These are phyloP conservation scores for Tarsius wallacei DNA, from an alignment of 2,797 vertebrate genomes.

Conservation along the genomic window DNA sequence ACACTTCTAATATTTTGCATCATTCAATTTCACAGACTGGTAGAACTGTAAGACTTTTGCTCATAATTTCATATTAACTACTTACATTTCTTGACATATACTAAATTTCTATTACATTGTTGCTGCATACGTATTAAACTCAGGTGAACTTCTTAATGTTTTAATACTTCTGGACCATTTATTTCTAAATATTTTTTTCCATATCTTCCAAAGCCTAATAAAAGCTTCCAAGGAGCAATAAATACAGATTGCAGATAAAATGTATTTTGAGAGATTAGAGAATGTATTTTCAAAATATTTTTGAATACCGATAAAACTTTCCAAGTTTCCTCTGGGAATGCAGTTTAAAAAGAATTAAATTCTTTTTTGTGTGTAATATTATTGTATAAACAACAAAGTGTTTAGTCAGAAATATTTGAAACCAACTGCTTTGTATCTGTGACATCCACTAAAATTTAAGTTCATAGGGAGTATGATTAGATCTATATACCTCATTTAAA, in stretches of 20 bases:
- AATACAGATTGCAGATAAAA: constrained; percentile 72
- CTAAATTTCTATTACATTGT: constrained; percentile 87
- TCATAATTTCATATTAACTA: constrained; percentile 80
- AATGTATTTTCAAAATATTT: constrained; percentile 29
- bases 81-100: constrained; percentile 74
- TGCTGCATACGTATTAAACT: constrained; percentile 87
- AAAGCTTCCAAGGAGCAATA: constrained; percentile 77
- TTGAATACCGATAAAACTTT: constrained; percentile 27
- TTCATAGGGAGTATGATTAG: not conserved
- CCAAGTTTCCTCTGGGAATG: not conserved
- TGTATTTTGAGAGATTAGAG: constrained; percentile 82
- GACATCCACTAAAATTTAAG: constrained; percentile 10
- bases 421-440: not conserved
- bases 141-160: constrained; percentile 85
- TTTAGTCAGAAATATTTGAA: constrained; percentile 2
- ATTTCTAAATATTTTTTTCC: constrained; percentile 84
- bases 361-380: not conserved
- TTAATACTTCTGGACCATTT: constrained; percentile 87
- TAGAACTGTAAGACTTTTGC: constrained; percentile 57
- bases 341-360: not conserved
- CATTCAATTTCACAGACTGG: constrained; percentile 74
- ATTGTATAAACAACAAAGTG: not conserved
- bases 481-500: not conserved
- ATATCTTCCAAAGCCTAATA: constrained; percentile 81
- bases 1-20: constrained; percentile 54